A percentile compares a stretch with the other conserved stretches of the same genome.
Evolutionary conservation across 2,113 vertebrate species (phyloP).

Genomic region (Poeciliopsis occidentalis): DNA sequence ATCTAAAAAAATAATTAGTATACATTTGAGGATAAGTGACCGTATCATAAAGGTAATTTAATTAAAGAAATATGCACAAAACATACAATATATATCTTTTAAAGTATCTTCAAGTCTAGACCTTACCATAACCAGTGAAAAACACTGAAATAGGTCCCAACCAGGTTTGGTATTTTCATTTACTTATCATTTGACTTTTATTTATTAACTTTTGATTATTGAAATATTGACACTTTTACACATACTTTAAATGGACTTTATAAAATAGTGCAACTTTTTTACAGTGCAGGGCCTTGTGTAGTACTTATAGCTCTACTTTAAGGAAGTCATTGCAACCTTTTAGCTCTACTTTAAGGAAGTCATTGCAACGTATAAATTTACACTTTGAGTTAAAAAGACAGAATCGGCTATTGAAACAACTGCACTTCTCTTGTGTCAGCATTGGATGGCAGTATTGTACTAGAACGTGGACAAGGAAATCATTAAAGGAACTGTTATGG

Average conservation of each 20-base stretch:
- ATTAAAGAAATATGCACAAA: background rate
- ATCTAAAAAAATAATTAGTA: background rate
- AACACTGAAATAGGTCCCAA: background rate
- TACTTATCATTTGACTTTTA: too few species aligned
- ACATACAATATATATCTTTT: background rate
- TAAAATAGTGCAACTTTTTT: background rate
- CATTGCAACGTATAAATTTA: background rate
- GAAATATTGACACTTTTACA: too few species aligned
- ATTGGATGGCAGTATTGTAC: slow-evolving; percentile 54
- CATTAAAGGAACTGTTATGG: slow-evolving; percentile 3
- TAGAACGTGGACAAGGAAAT: slow-evolving; percentile 3
- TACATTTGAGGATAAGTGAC: too few species aligned
- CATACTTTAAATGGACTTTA: too few species aligned
- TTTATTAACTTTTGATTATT: too few species aligned
- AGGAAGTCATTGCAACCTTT: background rate
- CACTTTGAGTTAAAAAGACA: background rate
- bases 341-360: background rate
- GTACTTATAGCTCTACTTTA: background rate
- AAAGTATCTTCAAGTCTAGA: background rate
- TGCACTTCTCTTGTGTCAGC: slow-evolving; percentile 38
- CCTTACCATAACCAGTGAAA: background rate
- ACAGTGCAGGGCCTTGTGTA: background rate
- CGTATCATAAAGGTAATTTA: background rate
- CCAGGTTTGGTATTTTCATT: background rate
- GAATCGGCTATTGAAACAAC: background rate